A percentile compares a stretch with the other conserved stretches of the same genome.
Evolutionary conservation across 2,113 vertebrate species (phyloP).

Genomic region (Accipiter cooperii): DNA sequence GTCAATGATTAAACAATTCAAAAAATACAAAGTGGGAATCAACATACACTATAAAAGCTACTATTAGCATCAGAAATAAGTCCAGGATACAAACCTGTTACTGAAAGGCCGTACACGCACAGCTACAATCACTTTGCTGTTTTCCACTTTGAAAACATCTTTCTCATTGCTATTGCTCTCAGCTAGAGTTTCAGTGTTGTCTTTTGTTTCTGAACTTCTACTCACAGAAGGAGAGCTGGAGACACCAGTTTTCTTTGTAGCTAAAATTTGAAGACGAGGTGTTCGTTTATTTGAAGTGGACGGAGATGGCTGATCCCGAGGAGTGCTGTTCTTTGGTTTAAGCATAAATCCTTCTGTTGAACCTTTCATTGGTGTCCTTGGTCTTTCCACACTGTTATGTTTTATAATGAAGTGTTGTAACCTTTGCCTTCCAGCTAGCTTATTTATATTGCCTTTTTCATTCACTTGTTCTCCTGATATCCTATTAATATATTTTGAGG

Average conservation of each 20-base stretch:
- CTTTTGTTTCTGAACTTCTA: not conserved
- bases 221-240: not conserved
- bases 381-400: conserved; percentile 55
- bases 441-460: conserved; percentile 59
- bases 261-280: not conserved
- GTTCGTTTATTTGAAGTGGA: not conserved
- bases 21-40: not conserved
- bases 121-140: conserved; percentile 88
- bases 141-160: conserved; percentile 75
- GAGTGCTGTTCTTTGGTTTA: not conserved
- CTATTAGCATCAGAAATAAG: not conserved
- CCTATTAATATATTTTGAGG: conserved; percentile 58
- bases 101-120: conserved; percentile 89
- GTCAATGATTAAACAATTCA: not conserved
- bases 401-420: conserved; percentile 35
- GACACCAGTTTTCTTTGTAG: not conserved
- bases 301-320: not conserved
- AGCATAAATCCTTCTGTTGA: not conserved
- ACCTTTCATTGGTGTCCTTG: conserved; percentile 43
- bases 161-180: not conserved
- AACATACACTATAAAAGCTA: not conserved
- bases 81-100: conserved; percentile 74
- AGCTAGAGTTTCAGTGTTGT: not conserved
- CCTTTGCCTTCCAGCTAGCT: conserved; percentile 36
- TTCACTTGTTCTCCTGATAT: conserved; percentile 51